Percentiles rank a stretch among this genome's conserved stretches.
Evolutionary conservation across 2,888 invertebrate genomes (phyloP).

Genomic region (Amphipoea lucens): DNA sequence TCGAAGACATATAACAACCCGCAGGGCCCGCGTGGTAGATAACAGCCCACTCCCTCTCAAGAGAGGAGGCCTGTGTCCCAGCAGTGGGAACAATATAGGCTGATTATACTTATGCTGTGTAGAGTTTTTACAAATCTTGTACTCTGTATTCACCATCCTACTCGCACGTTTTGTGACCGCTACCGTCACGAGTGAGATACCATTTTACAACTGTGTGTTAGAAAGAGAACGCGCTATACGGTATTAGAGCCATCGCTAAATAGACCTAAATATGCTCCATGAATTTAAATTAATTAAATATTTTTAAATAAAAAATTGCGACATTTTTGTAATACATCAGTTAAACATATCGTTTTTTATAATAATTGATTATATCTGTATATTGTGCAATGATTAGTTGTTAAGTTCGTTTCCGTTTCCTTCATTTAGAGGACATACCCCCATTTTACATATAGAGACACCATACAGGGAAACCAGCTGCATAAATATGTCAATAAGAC

Average conservation of each 20-base stretch:
- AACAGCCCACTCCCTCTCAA: background rate
- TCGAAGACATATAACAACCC: background rate
- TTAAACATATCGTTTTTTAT: conserved; percentile 62
- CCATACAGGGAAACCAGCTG: conserved; percentile 25
- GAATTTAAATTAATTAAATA: background rate
- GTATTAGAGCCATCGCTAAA: conserved; percentile 9
- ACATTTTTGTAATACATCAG: conserved; percentile 36
- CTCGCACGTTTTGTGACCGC: conserved; percentile 4
- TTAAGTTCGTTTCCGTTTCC: conserved; percentile 67
- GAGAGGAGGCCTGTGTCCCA: background rate
- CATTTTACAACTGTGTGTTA: background rate
- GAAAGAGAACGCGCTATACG: background rate
- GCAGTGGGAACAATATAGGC: too few relatives aligned
- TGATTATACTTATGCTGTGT: background rate
- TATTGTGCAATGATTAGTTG: conserved; percentile 79
- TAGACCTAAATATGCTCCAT: background rate
- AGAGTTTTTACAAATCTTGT: background rate
- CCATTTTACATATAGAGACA: conserved; percentile 69
- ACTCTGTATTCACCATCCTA: background rate
- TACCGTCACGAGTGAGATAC: background rate
- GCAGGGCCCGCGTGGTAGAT: background rate
- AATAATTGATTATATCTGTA: conserved; percentile 74
- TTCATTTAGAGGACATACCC: conserved; percentile 76
- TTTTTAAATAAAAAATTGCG: conserved; percentile 21
- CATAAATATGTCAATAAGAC: conserved; percentile 49